Percentiles rank a stretch among this genome's conserved stretches.
These are phyloP conservation scores for Apaloderma vittatum DNA, from an alignment of 2,113 vertebrate species.

Conservation along the genomic window DNA sequence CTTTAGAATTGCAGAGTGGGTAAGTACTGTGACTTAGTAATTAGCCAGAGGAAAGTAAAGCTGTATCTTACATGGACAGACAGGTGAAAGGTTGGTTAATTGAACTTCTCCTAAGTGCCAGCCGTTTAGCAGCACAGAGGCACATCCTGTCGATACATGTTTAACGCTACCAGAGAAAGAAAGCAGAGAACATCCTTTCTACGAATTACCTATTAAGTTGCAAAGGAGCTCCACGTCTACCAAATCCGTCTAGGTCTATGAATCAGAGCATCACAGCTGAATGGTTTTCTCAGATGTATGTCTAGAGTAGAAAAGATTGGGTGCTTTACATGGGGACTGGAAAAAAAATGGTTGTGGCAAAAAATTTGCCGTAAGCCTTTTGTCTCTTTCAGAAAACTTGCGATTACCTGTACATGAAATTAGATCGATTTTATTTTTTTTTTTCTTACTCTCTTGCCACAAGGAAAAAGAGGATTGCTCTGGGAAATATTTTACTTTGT, in stretches of 20 bases:
- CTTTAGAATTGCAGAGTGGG: not conserved
- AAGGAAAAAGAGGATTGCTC: not conserved
- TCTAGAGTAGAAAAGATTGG: not conserved
- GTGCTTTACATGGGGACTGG: not conserved
- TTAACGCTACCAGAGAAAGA: not conserved
- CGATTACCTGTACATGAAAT: not conserved
- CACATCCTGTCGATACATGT: not conserved
- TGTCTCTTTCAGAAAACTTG: not conserved
- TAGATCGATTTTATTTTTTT: not conserved
- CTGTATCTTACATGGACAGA: not conserved
- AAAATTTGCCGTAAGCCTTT: not conserved
- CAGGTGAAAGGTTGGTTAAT: constrained; percentile 45
- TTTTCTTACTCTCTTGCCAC: not conserved
- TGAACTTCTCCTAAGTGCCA: constrained; percentile 43
- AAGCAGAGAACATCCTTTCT: not conserved
- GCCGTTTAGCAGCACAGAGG: not conserved
- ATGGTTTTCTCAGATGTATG: not conserved
- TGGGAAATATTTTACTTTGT: not conserved
- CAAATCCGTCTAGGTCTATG: not conserved
- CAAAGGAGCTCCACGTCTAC: not conserved
- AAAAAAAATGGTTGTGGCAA: not conserved
- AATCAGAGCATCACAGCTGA: not conserved
- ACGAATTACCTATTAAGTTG: not conserved
- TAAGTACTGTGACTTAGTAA: not conserved
- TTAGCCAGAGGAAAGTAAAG: constrained; percentile 19